Percentiles rank a stretch among this genome's conserved stretches.
Evolutionary conservation across 2,797 vertebrate genomes (phyloP).

Genomic region (Molossus alvarezi): DNA sequence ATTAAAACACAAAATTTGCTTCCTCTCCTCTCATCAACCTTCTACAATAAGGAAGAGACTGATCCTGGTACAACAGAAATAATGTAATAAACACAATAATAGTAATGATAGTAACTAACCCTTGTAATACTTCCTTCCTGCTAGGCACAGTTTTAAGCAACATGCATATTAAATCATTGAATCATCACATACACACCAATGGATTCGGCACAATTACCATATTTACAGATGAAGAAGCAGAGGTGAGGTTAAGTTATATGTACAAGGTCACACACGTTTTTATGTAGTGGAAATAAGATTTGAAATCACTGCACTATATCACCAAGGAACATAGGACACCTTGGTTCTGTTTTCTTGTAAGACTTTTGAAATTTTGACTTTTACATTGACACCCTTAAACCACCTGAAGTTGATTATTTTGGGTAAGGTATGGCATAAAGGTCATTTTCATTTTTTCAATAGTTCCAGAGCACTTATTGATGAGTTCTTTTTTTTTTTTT

Average conservation of each 20-base stretch:
- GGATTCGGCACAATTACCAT: neutral
- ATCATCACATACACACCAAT: neutral
- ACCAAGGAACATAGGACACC: neutral
- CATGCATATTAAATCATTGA: neutral
- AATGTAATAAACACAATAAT: neutral
- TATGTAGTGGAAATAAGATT: neutral
- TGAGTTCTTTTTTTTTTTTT: no score
- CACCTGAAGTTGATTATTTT: constrained; percentile 11
- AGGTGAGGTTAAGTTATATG: neutral
- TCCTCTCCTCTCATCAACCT: constrained; percentile 44
- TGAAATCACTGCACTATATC: neutral
- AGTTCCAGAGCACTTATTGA: neutral
- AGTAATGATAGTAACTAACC: neutral
- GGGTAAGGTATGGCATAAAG: neutral
- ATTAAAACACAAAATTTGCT: neutral
- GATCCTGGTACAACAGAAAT: constrained; percentile 5
- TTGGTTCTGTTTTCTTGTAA: constrained; percentile 13
- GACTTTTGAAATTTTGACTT: constrained; percentile 13
- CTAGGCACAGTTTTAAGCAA: neutral
- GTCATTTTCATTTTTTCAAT: neutral
- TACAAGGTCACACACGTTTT: neutral
- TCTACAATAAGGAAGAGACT: constrained; percentile 3
- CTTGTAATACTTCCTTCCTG: neutral
- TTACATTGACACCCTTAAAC: neutral
- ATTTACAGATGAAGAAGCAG: constrained; percentile 3